A percentile compares a stretch with the other conserved stretches of the same genome.
These are phyloP conservation scores for Mythimna loreyi DNA, from an alignment of 2,888 invertebrate species.

Conservation along the genomic window DNA sequence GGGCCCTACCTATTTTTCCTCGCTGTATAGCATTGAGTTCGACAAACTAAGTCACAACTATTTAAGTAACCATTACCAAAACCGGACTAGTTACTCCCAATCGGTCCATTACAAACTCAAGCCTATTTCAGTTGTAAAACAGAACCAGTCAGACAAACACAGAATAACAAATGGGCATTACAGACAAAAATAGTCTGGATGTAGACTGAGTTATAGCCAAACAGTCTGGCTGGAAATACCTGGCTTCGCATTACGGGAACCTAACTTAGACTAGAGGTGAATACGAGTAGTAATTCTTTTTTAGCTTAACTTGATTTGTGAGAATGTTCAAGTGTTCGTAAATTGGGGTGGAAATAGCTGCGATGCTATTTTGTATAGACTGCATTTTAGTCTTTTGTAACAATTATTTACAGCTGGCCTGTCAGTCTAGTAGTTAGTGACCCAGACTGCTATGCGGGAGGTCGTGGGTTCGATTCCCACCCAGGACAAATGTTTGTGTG, in stretches of 20 bases:
- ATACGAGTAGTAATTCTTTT: not conserved
- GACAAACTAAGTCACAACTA: not conserved
- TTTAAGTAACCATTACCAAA: slow-evolving; percentile 6
- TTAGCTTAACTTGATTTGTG: slow-evolving; percentile 12
- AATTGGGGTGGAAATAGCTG: not conserved
- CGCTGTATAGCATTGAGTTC: no score
- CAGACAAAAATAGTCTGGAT: slow-evolving; percentile 50
- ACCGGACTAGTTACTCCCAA: slow-evolving; percentile 17
- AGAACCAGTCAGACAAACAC: slow-evolving; percentile 30
- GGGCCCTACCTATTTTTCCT: no score
- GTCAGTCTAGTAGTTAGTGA: no score
- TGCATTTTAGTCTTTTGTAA: no score
- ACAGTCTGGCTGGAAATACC: slow-evolving; percentile 48
- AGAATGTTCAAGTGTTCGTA: not conserved
- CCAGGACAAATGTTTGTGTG: no score
- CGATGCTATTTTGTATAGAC: not conserved
- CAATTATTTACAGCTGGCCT: no score
- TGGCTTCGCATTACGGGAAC: slow-evolving; percentile 7
- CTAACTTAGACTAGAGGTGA: slow-evolving; percentile 7
- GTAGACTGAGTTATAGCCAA: slow-evolving; percentile 54
- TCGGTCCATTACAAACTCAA: slow-evolving; percentile 38
- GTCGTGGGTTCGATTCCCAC: no score
- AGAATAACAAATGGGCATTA: slow-evolving; percentile 52
- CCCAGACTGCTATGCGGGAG: no score
- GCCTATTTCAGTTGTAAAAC: slow-evolving; percentile 43